A percentile compares a stretch with the other conserved stretches of the same genome.
Conservation (phyloP, 2,888 invertebrate genomes). For the Dichetophora obliterata region DNA sequence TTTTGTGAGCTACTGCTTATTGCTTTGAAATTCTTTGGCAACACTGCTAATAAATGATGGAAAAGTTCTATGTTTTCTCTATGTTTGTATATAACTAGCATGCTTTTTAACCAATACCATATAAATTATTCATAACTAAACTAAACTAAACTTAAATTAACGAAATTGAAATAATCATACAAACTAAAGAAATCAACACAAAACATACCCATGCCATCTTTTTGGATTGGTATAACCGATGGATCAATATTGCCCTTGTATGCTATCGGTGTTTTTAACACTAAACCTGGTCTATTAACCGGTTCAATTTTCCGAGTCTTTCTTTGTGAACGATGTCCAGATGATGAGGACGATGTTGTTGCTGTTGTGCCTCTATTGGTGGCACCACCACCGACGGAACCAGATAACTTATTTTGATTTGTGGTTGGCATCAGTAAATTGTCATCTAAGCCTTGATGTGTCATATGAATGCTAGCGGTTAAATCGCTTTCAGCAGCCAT, state of each 20-base stretch:
- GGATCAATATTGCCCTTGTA: slow-evolving; percentile 85
- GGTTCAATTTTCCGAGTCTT: slow-evolving; percentile 77
- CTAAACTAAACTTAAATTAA: slow-evolving; percentile 40
- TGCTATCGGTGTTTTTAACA: slow-evolving; percentile 82
- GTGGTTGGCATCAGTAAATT: slow-evolving; percentile 59
- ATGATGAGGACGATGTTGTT: slow-evolving; percentile 25
- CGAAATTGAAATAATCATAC: slow-evolving; percentile 39
- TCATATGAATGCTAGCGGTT: slow-evolving; percentile 47
- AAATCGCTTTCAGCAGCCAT: slow-evolving; percentile 57
- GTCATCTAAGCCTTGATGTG: slow-evolving; percentile 50
- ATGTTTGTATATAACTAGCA: no score
- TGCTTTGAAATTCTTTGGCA: no score
- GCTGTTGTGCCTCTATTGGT: slow-evolving; percentile 33
- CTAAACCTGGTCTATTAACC: slow-evolving; percentile 80
- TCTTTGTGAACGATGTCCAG: slow-evolving; percentile 60
- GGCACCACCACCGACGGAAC: slow-evolving; percentile 31
- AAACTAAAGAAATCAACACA: slow-evolving; percentile 47
- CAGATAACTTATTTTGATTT: slow-evolving; percentile 58
- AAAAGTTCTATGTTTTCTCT: no score
- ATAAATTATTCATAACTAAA: slow-evolving; percentile 19
- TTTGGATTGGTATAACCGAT: slow-evolving; percentile 87
- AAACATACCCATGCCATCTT: slow-evolving; percentile 88
- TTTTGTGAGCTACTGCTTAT: no score
- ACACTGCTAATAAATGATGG: no score
- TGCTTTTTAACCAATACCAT: no score